Evolutionary conservation across 1,140 invertebrate genomes (phyloP).

Genomic region (Acyrthosiphon pisum): DNA sequence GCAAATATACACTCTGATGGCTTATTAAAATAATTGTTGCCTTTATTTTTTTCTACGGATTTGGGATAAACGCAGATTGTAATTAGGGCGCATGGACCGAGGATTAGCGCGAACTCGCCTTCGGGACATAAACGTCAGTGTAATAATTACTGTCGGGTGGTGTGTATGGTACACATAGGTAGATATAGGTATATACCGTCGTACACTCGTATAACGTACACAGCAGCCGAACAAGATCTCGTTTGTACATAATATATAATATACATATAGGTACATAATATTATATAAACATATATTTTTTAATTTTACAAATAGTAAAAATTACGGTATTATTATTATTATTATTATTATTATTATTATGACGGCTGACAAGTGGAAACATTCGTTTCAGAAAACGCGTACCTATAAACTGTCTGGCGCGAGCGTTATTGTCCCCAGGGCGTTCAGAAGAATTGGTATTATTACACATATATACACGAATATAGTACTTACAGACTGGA

Average conservation of each 20-base stretch:
- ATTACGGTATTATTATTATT: slow-evolving; percentile 24
- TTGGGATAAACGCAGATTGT: slow-evolving; percentile 16
- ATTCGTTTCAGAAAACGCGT: background rate
- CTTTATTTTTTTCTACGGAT: slow-evolving; percentile 15
- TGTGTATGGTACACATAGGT: background rate
- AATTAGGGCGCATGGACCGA: background rate
- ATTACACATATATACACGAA: background rate
- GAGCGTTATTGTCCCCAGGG: background rate
- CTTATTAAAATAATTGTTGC: slow-evolving; percentile 45
- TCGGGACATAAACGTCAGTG: slow-evolving; percentile 27
- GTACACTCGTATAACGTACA: background rate
- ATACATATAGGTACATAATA: background rate
- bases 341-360: slow-evolving; percentile 24
- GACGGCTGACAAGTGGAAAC: slow-evolving; percentile 30
- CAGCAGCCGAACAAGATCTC: slow-evolving; percentile 24
- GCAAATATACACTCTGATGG: slow-evolving; percentile 21
- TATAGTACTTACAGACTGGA: background rate
- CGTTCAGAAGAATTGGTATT: slow-evolving; percentile 23
- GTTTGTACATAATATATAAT: background rate
- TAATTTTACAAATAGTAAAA: slow-evolving; percentile 35
- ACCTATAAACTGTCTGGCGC: background rate
- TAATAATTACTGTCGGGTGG: slow-evolving; percentile 28
- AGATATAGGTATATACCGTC: background rate
- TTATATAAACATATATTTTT: background rate
- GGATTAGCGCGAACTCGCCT: slow-evolving; percentile 38